Base-by-base conservation (phyloP, 2,888 invertebrate genomes). In the Sphecodes monilicornis region DNA sequence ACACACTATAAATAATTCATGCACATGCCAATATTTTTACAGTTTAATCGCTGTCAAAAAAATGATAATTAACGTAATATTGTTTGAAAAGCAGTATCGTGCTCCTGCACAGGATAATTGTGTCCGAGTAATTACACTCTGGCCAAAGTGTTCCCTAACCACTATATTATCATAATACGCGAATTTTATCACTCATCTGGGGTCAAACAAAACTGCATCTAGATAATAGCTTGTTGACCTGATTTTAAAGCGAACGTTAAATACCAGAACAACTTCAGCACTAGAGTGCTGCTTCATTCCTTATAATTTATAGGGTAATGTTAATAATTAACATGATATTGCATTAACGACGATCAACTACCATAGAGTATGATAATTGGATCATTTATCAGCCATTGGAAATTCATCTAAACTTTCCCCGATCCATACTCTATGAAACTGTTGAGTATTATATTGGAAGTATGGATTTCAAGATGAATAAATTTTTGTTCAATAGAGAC, bases 121-220 rank as follows among this genome's bases (percentile, higher is more conserved):
- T 18, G 29, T 8, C 18, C 16, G 6, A 1, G 16, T 29, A 64
- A 64, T 64, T 64, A 8, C 64, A 18, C 1, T 29, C 64, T 16
- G 41, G 6, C 16, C 39, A 69, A 69, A 69, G n/a, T 81, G 76
- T 69, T 80, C 57, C 80, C n/a, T 13, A 39, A 41, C 39, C 39
- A n/a, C 69, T 22, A 68, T 36, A 68, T 36, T 36, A 36, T 22
- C 66, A 39, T 41, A 41, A 39, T 69, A 41, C 41, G 26, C 32
- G 64, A 69, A 69, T 69, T 69, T 41, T 69, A 41, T 41, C n/a
- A 41, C n/a, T 69, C 41, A 13, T n/a, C 16, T 16, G 41, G 69
- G 39, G 39, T 41, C 69, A 41, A 16, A 41, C 69, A n/a, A 69
- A 69, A 41, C 39, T 69, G 41, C 13, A 5, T 69, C 39, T 41